Evolutionary conservation across 2,888 invertebrate genomes (phyloP).

Genomic region (Ormyrus rosae): DNA sequence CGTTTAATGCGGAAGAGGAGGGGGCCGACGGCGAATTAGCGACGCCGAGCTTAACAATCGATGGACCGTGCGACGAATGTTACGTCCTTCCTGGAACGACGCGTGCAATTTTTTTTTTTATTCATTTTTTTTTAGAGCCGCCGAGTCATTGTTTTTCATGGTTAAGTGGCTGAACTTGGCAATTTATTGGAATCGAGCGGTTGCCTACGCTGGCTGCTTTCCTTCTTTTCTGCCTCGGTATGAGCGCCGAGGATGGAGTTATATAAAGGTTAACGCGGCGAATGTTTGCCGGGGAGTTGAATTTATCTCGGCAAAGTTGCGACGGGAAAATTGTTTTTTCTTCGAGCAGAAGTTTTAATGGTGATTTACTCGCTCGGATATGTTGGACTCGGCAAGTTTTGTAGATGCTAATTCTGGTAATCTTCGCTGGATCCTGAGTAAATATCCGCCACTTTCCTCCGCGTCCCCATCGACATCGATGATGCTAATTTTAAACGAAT

Average conservation of each 20-base stretch:
- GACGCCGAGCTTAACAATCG: constrained; percentile 25
- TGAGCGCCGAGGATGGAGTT: neutral
- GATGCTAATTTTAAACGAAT: no score
- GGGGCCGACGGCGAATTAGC: constrained; percentile 15
- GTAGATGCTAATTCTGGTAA: neutral
- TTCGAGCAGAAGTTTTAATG: neutral
- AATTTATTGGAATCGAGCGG: constrained; percentile 22
- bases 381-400: neutral
- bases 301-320: no score
- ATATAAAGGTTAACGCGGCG: no score
- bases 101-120: no score
- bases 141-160: constrained; percentile 49
- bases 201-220: neutral
- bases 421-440: no score
- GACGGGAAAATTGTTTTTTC: neutral
- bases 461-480: no score
- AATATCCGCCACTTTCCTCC: no score
- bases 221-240: neutral
- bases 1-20: neutral
- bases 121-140: constrained; percentile 13
- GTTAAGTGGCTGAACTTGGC: constrained; percentile 35
- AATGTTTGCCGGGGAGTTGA: no score
- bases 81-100: neutral
- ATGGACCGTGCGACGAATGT: constrained; percentile 21
- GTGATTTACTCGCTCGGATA: neutral